A percentile compares a stretch with the other conserved stretches of the same genome.
Evolutionary conservation across 2,888 invertebrate genomes (phyloP).

Genomic region (Liopterus haemorrhoidalis): DNA sequence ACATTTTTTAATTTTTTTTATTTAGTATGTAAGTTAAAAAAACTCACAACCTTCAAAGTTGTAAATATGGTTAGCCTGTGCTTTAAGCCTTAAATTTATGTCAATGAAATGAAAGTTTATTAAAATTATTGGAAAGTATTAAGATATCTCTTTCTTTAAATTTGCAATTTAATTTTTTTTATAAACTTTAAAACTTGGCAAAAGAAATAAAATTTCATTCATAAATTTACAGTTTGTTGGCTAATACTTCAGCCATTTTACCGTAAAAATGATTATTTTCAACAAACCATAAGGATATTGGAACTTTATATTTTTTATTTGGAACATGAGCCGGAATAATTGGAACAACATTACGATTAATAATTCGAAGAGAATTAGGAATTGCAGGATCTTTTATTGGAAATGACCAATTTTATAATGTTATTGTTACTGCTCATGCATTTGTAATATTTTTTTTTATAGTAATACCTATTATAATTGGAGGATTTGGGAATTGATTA

Average conservation of each 20-base stretch:
- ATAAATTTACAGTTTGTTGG: constrained; percentile 63
- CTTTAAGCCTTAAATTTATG: too few species aligned
- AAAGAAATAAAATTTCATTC: constrained; percentile 48
- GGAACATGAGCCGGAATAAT: constrained; percentile 64
- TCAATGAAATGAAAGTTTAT: too few species aligned
- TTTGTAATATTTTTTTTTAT: constrained; percentile 75
- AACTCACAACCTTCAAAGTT: too few species aligned
- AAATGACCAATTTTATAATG: constrained; percentile 73
- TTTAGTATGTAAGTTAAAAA: too few species aligned
- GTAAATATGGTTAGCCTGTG: too few species aligned
- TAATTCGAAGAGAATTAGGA: constrained; percentile 69
- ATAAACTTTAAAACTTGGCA: constrained; percentile 52
- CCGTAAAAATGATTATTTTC: constrained; percentile 62
- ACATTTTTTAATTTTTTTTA: too few species aligned
- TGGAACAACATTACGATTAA: constrained; percentile 61
- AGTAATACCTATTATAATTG: constrained; percentile 68
- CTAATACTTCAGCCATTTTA: constrained; percentile 59
- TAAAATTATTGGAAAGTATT: too few species aligned
- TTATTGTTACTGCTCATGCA: constrained; percentile 72
- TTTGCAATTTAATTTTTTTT: constrained; percentile 60
- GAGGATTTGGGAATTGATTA: constrained; percentile 79
- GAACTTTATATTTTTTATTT: constrained; percentile 64
- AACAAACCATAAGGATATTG: constrained; percentile 73
- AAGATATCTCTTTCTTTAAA: too few species aligned
- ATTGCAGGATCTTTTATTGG: constrained; percentile 61